Evolutionary conservation across 2,888 invertebrate species (phyloP), one percentile per base, ranked within the genome.

Genomic region (Rugalucina vietnamica): DNA sequence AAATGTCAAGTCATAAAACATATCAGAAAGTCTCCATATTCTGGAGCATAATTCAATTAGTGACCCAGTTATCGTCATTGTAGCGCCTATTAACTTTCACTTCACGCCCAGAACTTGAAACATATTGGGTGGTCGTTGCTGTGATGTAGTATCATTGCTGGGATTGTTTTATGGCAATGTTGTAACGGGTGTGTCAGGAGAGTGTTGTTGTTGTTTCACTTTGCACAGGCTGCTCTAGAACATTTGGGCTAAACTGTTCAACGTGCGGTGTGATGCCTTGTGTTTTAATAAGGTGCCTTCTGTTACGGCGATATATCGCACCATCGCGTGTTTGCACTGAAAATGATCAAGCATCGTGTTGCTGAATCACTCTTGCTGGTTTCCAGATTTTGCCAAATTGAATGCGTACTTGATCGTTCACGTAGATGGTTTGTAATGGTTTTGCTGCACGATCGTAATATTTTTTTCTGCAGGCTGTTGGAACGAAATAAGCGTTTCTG

Each of bases 361-460:
- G 8, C 43, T 43, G 10, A 8, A 43, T 8, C 18, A 43, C 43
- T 18, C 43, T 43, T 12, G 43, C 43, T 12, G 10, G 43, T 43
- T 43, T 43, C 43, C 43, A 43, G 43, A 43, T 43, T 43, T 43
- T 43, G 10, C 43, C 43, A 43, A 43, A 18, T 18, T 43, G 43
- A 43, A 43, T 43, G 8, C 43, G 8, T 12, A 81, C 79, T 37
- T 50, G n/a, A 4, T 83, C 80, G 39, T 76, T 78, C 10, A 34
- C 21, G 8, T 83, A 27, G 12, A 83, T 32, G 60, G 37, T 79
- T 77, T 34, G 8, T 83, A 27, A 8, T 82, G 34, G 60, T 50
- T 79, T 77, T 34, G 83, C 21, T 24, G 27, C 1, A 34, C 29
- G 60, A 34, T 85, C 75, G 72, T 72, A 77, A 29, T 81, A 60